Evolutionary conservation across 2,888 invertebrate species (phyloP).

Genomic region (Calameuta filiformis): DNA sequence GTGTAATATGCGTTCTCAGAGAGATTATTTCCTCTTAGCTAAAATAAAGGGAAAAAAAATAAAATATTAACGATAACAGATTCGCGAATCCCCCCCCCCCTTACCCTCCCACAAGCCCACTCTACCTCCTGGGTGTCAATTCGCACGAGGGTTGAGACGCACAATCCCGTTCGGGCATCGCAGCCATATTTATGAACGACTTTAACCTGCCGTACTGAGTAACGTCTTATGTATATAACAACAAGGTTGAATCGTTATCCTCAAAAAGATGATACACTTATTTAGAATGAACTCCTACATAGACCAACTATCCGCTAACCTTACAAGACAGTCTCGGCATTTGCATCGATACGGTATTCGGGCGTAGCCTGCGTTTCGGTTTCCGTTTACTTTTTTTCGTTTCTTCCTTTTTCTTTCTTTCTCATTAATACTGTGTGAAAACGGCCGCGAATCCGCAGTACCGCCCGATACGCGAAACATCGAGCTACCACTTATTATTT

Average conservation of each 20-base stretch:
- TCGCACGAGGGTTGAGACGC: background rate
- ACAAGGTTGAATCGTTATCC: conserved; percentile 63
- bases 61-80: background rate
- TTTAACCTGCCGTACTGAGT: conserved; percentile 36
- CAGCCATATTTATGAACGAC: background rate
- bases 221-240: conserved; percentile 66
- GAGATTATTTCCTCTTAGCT: background rate
- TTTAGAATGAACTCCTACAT: conserved; percentile 50
- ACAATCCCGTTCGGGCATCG: background rate
- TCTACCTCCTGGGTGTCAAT: too few relatives aligned
- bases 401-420: conserved; percentile 7
- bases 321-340: background rate
- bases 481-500: background rate
- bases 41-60: background rate
- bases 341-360: background rate
- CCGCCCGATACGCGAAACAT: background rate
- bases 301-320: background rate
- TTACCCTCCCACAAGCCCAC: too few relatives aligned
- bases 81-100: background rate
- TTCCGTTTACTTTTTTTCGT: background rate
- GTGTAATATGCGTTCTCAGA: background rate
- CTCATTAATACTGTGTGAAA: conserved; percentile 23
- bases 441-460: background rate
- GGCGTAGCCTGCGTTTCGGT: background rate
- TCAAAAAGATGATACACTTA: conserved; percentile 61